phyloP scores from a whole-genome alignment of 2,113 vertebrate genomes.

The Trogon melanurus region DNA sequence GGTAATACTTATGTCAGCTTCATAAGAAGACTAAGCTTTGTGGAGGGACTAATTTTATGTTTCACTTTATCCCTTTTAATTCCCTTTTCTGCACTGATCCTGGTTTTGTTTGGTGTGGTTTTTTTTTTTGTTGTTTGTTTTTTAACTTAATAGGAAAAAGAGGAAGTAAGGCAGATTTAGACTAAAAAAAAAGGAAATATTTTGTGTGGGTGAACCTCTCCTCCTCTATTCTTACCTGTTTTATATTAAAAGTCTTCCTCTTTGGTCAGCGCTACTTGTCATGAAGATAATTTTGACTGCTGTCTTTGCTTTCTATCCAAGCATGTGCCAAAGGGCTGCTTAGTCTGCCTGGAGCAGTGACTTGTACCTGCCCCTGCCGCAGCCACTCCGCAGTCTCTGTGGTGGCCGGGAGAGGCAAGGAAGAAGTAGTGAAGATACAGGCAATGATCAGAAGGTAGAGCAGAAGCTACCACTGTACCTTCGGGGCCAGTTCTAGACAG shows the following conservation, averaged over 20 bases:
- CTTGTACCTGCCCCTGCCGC: background rate
- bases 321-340: background rate
- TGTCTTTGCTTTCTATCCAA: background rate
- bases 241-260: background rate
- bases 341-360: background rate
- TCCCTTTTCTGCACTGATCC: background rate
- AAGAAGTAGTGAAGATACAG: fast-evolving
- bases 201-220: too few relatives aligned
- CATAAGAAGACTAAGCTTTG: background rate
- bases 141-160: background rate
- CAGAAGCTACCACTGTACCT: background rate
- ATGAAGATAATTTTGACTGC: background rate
- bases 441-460: background rate
- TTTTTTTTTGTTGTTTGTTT: background rate
- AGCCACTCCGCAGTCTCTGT: background rate
- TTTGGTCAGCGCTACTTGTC: background rate
- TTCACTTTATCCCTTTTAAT: background rate
- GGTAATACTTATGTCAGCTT: background rate
- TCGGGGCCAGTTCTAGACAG: background rate
- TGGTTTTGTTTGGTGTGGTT: too few relatives aligned
- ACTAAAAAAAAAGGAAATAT: background rate
- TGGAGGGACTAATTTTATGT: background rate
- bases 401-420: background rate
- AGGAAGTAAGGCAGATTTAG: background rate
- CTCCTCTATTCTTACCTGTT: background rate